Evolutionary conservation across 2,888 invertebrate species (phyloP).

Genomic region (Tetropium fuscum): DNA sequence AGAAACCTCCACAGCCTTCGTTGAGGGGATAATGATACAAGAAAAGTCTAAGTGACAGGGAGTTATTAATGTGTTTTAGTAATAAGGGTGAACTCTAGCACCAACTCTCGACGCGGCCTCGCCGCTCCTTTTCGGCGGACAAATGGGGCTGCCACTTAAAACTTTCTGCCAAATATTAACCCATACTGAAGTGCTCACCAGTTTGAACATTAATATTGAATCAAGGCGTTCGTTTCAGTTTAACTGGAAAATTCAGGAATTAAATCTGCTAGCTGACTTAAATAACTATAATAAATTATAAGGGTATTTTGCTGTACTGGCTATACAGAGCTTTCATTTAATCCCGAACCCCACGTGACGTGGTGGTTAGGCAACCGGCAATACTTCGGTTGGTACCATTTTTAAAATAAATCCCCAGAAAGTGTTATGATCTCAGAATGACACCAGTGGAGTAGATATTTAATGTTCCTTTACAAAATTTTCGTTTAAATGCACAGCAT

Average conservation of each 20-base stretch:
- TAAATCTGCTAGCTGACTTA: background rate
- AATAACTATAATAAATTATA: background rate
- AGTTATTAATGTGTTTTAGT: conserved; percentile 49
- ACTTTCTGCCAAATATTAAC: conserved; percentile 30
- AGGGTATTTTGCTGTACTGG: too few relatives aligned
- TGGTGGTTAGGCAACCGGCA: too few relatives aligned
- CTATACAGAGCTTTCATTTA: too few relatives aligned
- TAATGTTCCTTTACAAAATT: too few relatives aligned
- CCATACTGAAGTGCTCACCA: conserved; percentile 27
- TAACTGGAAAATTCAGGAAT: background rate
- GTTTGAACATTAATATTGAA: conserved; percentile 29
- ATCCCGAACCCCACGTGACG: too few relatives aligned
- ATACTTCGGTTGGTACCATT: too few relatives aligned
- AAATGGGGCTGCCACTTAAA: conserved; percentile 36
- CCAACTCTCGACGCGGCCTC: conserved; percentile 25
- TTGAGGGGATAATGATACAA: conserved; percentile 47
- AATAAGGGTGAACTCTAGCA: conserved; percentile 42
- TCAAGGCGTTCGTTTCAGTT: conserved; percentile 17
- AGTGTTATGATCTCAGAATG: too few relatives aligned
- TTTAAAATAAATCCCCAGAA: too few relatives aligned
- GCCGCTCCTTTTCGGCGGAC: conserved; percentile 32
- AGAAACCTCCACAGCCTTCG: conserved; percentile 39
- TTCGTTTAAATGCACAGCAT: too few relatives aligned
- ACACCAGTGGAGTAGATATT: too few relatives aligned
- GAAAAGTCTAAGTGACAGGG: conserved; percentile 52